phyloP scores from a whole-genome alignment of 1,140 invertebrate genomes.

The Phthorimaea operculella region DNA sequence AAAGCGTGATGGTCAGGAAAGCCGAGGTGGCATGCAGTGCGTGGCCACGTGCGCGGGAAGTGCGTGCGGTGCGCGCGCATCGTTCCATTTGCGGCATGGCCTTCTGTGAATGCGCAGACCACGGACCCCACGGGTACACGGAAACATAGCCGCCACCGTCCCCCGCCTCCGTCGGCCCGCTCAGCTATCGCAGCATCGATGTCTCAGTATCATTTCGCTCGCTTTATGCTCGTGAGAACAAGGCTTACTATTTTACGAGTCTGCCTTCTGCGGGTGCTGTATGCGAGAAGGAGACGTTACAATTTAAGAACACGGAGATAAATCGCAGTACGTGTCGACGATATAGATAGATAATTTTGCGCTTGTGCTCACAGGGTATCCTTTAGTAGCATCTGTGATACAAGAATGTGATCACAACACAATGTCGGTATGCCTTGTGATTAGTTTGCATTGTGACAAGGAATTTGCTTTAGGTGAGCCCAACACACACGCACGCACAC shows the following conservation, averaged over 20 bases:
- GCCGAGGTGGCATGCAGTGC: constrained; percentile 17
- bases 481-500: constrained; percentile 29
- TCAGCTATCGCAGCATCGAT: constrained; percentile 72
- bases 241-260: constrained; percentile 64
- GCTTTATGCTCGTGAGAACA: constrained; percentile 59
- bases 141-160: constrained; percentile 61
- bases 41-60: constrained; percentile 24
- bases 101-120: constrained; percentile 68
- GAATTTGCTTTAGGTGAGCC: constrained; percentile 54
- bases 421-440: constrained; percentile 62
- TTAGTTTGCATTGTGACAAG: constrained; percentile 55
- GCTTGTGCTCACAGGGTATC: constrained; percentile 62
- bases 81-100: constrained; percentile 52
- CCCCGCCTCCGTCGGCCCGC: constrained; percentile 69
- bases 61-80: constrained; percentile 43
- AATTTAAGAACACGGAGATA: constrained; percentile 67
- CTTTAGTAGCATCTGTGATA: constrained; percentile 66
- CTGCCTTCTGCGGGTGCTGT: constrained; percentile 82
- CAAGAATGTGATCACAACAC: constrained; percentile 64
- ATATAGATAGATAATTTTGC: constrained; percentile 42
- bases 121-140: constrained; percentile 58
- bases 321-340: constrained; percentile 62
- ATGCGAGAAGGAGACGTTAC: constrained; percentile 81
- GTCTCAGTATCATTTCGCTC: constrained; percentile 60
- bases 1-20: constrained; percentile 13